A percentile compares a stretch with the other conserved stretches of the same genome.
Evolutionary conservation across 30 jellyfish, hydroid and myxozoan genomes (phyloP).

Genomic region (Morbakka virulenta): DNA sequence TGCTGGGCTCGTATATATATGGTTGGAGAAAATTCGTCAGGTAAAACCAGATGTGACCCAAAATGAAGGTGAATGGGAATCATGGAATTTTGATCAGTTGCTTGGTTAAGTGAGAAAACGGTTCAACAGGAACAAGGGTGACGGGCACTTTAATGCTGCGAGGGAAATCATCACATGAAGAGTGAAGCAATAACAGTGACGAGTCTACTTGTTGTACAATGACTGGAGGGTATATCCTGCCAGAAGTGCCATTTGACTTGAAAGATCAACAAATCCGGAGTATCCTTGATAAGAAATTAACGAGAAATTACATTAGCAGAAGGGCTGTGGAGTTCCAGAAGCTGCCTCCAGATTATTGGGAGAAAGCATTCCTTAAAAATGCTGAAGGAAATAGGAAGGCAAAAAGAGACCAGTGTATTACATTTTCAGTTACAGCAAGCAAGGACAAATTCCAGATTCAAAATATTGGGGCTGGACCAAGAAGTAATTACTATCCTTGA

Average conservation of each 20-base stretch:
- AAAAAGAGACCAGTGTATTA: background rate
- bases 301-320: background rate
- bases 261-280: background rate
- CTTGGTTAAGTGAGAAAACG: conserved; percentile 2
- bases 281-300: background rate
- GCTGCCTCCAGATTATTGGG: background rate
- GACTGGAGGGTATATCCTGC: too few species aligned
- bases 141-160: too few species aligned
- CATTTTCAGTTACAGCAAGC: background rate
- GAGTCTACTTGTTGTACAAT: too few species aligned
- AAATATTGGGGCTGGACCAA: background rate
- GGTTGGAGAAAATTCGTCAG: background rate
- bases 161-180: too few species aligned
- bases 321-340: background rate
- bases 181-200: too few species aligned
- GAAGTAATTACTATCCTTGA: background rate
- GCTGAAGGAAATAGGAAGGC: background rate
- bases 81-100: conserved; percentile 15
- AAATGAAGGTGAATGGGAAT: conserved; percentile 18
- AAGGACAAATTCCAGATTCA: background rate
- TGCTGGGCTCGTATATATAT: background rate
- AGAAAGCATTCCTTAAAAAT: background rate
- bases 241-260: too few species aligned
- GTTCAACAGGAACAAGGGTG: conserved; percentile 13
- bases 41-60: conserved; percentile 1